Conservation (phyloP, 2,888 invertebrate species). For the Thalpophila matura region DNA sequence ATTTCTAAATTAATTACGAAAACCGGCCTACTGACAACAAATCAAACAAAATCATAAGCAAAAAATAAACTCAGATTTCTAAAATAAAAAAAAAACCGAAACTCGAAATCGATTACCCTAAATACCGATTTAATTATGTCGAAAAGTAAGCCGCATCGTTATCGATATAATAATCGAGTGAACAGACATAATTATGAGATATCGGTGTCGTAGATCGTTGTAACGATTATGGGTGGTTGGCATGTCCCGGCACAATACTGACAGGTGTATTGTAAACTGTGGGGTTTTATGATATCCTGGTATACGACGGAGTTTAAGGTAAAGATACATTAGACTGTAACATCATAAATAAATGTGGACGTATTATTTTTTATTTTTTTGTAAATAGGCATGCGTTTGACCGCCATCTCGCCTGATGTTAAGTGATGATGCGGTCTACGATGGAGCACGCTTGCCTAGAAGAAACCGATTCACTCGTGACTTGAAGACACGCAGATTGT, state of each 20-base stretch:
- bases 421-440: too few relatives aligned
- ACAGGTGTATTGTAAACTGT: slow-evolving; percentile 71
- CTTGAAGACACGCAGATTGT: too few relatives aligned
- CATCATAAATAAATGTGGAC: not conserved
- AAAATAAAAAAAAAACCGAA: not conserved
- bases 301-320: slow-evolving; percentile 47
- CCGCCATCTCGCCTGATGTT: too few relatives aligned
- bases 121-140: slow-evolving; percentile 55
- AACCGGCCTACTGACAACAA: too few relatives aligned
- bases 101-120: slow-evolving; percentile 48
- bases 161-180: slow-evolving; percentile 64
- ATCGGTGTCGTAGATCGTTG: slow-evolving; percentile 64
- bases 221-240: slow-evolving; percentile 69
- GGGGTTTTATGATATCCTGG: slow-evolving; percentile 66
- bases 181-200: slow-evolving; percentile 64
- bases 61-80: not conserved
- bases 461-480: too few relatives aligned
- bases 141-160: slow-evolving; percentile 59
- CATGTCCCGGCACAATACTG: slow-evolving; percentile 71
- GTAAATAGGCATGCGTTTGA: too few relatives aligned
- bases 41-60: too few relatives aligned
- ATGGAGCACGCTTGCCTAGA: too few relatives aligned
- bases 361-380: not conserved
- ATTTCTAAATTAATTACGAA: too few relatives aligned
- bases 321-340: slow-evolving; percentile 10